Percentiles rank a stretch among this genome's conserved stretches.
phyloP scores from a whole-genome alignment of 2,113 vertebrate genomes.

The Bettongia penicillata region DNA sequence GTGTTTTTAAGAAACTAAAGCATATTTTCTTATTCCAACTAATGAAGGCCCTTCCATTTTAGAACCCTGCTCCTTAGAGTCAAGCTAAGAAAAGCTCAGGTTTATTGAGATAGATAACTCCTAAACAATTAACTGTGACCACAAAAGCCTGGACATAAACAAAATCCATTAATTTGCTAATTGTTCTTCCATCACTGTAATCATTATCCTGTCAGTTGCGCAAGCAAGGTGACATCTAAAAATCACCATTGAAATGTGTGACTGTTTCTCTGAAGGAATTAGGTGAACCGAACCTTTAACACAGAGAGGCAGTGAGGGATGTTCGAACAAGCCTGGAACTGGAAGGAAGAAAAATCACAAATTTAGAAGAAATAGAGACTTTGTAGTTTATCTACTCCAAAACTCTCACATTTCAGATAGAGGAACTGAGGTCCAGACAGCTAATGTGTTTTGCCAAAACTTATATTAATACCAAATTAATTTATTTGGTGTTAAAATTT shows the following conservation, averaged over 20 bases:
- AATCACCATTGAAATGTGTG: background rate
- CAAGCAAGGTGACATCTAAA: constrained; percentile 12
- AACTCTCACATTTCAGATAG: background rate
- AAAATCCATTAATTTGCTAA: background rate
- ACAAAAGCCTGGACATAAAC: background rate
- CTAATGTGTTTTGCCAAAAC: background rate
- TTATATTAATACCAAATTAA: background rate
- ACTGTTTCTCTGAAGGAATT: constrained; percentile 12
- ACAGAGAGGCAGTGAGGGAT: background rate
- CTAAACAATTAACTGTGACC: background rate
- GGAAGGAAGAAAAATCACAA: background rate
- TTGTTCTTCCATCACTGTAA: background rate
- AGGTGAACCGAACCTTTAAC: background rate
- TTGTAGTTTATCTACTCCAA: background rate
- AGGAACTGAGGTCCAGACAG: background rate
- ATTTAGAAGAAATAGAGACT: background rate
- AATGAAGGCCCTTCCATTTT: background rate
- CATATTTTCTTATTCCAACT: background rate
- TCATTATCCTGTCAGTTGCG: background rate
- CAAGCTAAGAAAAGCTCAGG: background rate
- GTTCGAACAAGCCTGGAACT: background rate
- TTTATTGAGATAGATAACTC: background rate
- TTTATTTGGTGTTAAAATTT: background rate
- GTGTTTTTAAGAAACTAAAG: background rate
- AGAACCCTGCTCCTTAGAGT: background rate